Evolutionary conservation across 2,113 vertebrate genomes (phyloP).

Genomic region (Ageneiosus marmoratus): DNA sequence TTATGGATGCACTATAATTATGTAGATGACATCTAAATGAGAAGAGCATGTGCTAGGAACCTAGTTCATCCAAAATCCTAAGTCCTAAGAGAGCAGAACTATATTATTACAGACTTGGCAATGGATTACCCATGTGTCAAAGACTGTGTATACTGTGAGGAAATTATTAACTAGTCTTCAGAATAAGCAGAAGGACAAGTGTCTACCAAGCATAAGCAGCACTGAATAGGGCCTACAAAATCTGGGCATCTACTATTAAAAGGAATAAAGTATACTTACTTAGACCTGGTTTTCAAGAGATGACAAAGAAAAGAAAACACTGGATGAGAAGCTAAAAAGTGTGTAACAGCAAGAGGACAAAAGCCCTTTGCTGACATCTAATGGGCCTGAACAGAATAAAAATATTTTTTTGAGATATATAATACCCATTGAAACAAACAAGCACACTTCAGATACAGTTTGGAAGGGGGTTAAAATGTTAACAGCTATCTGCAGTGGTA

Average conservation of each 20-base stretch:
- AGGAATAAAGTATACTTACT: conserved; percentile 49
- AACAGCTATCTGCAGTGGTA: not conserved
- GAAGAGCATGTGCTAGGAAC: not conserved
- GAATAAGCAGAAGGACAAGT: not conserved
- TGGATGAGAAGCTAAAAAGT: not conserved
- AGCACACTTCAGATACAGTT: not conserved
- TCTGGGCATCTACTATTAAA: not conserved
- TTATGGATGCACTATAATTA: not conserved
- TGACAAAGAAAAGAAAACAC: conserved; percentile 18
- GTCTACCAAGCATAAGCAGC: not conserved
- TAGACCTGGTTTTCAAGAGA: conserved; percentile 50
- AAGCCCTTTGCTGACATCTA: not conserved
- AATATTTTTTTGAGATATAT: not conserved
- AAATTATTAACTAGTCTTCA: not conserved
- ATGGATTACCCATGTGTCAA: not conserved
- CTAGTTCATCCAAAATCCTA: not conserved
- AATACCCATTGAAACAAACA: not conserved
- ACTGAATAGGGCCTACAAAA: not conserved
- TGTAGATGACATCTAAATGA: not conserved
- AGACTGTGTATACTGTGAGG: not conserved
- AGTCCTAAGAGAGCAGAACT: not conserved
- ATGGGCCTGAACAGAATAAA: not conserved
- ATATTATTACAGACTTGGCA: not conserved
- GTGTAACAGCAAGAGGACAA: not conserved
- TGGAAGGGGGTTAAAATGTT: no score